Base-by-base conservation (phyloP, 1,140 invertebrate species). In the Helicoverpa armigera region DNA sequence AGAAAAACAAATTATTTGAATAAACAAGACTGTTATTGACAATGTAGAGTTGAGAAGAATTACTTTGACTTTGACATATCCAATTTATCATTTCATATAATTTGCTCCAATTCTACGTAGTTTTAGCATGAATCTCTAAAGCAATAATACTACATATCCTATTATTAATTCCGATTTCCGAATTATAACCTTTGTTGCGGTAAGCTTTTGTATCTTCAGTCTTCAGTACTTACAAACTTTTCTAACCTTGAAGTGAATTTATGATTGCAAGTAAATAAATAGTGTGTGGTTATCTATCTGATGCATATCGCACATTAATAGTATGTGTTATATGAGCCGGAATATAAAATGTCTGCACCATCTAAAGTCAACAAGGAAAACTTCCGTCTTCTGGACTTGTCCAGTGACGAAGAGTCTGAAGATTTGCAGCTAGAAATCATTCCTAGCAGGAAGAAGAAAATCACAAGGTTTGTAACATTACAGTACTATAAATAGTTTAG, bases 321-420 rank as follows among this genome's bases (percentile, higher is more conserved):
- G 89, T 69, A 94, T 93, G 91, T 86, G 87, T 74, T 86, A 61
- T 84, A 85, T 84, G 84, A 85, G 85, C 74, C 63, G 80, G 80
- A 72, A 69, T 58, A 53, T 79, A 92, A 84, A 82, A 95, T 95
- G 94, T 92, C 93, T 79, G 58, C 91, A 81, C 86, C 92, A 79
- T 87, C 88, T 53, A 95, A 95, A 86, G 95, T 95, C 87, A 95
- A 95, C 83, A 96, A 96, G 83, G 96, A 97, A 94, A 96, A 96
- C 61, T 96, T 96, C 88, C 96, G 96, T 83, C 94, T 97, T 18
- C 89, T 97, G 83, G 96, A 96, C 84, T 89, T 96, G 67, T 95
- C 96, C 23, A 96, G 96, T 53, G 96, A 96, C 72, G 96, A 95
- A 85, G 96, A 96, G 73, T 96, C 96, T 0, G 96, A 96, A 83